Evolutionary conservation across 2,888 invertebrate species (phyloP).

Genomic region (Euphydryas editha): DNA sequence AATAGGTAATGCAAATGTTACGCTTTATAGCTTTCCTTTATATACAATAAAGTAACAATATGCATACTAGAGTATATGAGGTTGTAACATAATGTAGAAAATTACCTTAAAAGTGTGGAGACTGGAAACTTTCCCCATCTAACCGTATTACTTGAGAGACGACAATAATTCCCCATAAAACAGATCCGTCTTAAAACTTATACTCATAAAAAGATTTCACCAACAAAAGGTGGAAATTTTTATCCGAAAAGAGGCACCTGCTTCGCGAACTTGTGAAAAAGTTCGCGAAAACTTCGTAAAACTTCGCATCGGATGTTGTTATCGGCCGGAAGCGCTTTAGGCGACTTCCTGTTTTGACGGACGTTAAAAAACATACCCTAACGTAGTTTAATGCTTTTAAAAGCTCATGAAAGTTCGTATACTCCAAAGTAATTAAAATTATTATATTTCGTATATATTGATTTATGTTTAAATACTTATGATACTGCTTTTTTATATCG

Average conservation of each 20-base stretch:
- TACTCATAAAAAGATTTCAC: conserved; percentile 57
- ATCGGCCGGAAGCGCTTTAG: conserved; percentile 83
- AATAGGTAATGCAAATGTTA: too few relatives aligned
- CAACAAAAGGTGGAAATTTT: conserved; percentile 76
- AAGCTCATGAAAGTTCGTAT: conserved; percentile 21
- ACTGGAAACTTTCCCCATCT: conserved; percentile 39
- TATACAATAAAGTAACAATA: neutral
- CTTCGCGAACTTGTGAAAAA: conserved; percentile 61
- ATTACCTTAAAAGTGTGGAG: conserved; percentile 15
- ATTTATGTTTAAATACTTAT: neutral
- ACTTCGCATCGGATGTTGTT: conserved; percentile 79
- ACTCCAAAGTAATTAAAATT: neutral
- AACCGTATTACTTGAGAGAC: conserved; percentile 35
- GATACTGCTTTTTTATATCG: too few relatives aligned
- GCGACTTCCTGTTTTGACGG: conserved; percentile 81
- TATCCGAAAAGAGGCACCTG: conserved; percentile 77
- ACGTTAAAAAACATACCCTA: conserved; percentile 63
- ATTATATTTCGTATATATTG: neutral
- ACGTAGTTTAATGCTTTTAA: conserved; percentile 44
- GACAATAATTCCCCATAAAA: conserved; percentile 45
- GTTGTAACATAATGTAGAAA: conserved; percentile 4
- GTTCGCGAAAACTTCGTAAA: conserved; percentile 58
- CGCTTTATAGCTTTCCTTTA: too few relatives aligned
- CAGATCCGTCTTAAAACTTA: conserved; percentile 61
- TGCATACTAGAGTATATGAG: neutral